phyloP scores from a whole-genome alignment of 2,113 vertebrate genomes.

The Dasyurus viverrinus region DNA sequence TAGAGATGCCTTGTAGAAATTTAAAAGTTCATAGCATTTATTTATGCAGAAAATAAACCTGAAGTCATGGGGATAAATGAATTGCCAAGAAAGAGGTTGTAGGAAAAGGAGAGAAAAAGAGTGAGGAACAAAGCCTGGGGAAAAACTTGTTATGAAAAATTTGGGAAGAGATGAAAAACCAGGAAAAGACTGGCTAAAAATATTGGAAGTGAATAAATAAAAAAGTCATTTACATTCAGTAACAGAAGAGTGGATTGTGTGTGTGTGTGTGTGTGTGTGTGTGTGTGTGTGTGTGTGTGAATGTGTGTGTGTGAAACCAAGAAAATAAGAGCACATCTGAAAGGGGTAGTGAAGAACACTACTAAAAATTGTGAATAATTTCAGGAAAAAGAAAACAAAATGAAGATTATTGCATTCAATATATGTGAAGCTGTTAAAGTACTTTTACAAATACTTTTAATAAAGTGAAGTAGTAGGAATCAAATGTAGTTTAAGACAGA shows the following conservation, averaged over 20 bases:
- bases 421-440: too few species aligned
- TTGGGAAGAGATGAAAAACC: neutral
- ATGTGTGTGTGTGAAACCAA: neutral
- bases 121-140: neutral
- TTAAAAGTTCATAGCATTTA: neutral
- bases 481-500: neutral
- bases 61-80: neutral
- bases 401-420: too few species aligned
- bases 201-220: neutral
- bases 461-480: neutral
- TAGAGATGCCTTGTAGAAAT: neutral
- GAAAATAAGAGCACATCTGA: neutral
- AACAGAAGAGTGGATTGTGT: neutral
- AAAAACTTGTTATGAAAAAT: neutral
- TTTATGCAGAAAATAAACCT: neutral
- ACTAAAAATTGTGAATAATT: neutral
- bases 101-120: neutral
- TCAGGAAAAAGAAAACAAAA: neutral
- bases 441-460: neutral
- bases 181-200: neutral
- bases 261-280: neutral
- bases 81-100: neutral
- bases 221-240: neutral
- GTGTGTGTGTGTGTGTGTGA: neutral
- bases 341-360: neutral